Evolutionary conservation across 2,113 vertebrate genomes (phyloP).

Genomic region (Lamprotornis superbus): DNA sequence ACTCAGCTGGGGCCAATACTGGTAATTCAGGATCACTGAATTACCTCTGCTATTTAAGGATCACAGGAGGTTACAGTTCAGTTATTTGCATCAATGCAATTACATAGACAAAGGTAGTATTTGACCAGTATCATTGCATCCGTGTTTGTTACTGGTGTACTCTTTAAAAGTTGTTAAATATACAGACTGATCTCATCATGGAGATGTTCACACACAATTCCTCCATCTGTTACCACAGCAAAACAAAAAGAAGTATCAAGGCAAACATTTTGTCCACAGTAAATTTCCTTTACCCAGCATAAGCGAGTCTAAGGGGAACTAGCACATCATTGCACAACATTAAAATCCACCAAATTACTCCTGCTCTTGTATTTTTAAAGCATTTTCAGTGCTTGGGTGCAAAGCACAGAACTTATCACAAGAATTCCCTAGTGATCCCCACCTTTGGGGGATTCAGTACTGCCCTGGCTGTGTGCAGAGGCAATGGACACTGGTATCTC

Average conservation of each 20-base stretch:
- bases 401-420: background rate
- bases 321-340: slow-evolving; percentile 53
- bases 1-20: background rate
- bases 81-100: slow-evolving; percentile 3
- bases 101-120: background rate
- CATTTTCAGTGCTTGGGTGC: background rate
- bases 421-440: background rate
- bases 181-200: background rate
- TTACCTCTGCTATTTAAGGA: background rate
- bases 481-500: background rate
- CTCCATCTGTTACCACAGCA: slow-evolving; percentile 1
- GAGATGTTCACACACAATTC: background rate
- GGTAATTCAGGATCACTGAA: background rate
- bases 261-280: slow-evolving; percentile 2
- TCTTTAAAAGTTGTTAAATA: background rate
- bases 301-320: slow-evolving; percentile 13
- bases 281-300: slow-evolving; percentile 7
- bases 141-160: background rate
- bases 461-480: background rate
- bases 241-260: slow-evolving; percentile 14
- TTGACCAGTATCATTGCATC: background rate
- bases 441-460: background rate
- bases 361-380: slow-evolving; percentile 35
- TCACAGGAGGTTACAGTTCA: background rate
- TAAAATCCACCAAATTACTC: slow-evolving; percentile 22